phyloP scores from a whole-genome alignment of 2,797 vertebrate genomes.

The Chaenodraco wilsoni region DNA sequence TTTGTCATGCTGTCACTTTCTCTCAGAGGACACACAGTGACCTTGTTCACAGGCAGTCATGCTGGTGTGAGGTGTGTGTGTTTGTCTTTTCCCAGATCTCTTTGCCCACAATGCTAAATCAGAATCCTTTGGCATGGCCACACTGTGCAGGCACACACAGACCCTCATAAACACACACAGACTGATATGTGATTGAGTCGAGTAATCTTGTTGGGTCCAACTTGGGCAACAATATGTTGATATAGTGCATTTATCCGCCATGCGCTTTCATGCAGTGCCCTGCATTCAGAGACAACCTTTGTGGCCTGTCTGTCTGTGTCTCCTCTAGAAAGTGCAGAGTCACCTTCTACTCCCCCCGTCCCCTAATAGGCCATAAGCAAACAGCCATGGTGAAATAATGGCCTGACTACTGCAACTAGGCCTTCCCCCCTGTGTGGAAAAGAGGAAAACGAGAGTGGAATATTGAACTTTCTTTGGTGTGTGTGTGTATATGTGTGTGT shows the following conservation, averaged over 20 bases:
- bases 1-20: slow-evolving; percentile 79
- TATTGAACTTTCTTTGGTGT: slow-evolving; percentile 66
- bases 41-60: slow-evolving; percentile 73
- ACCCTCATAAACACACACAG: neutral
- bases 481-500: slow-evolving; percentile 34
- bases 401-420: slow-evolving; percentile 62
- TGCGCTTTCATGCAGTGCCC: slow-evolving; percentile 20
- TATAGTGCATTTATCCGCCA: slow-evolving; percentile 6
- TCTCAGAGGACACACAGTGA: slow-evolving; percentile 72
- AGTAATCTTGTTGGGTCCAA: slow-evolving; percentile 1
- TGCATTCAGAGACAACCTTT: slow-evolving; percentile 17
- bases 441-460: slow-evolving; percentile 72
- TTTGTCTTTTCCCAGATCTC: neutral
- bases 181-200: neutral
- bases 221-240: slow-evolving; percentile 14
- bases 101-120: slow-evolving; percentile 26
- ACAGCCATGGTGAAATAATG: slow-evolving; percentile 71
- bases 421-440: slow-evolving; percentile 64
- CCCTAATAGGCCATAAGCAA: slow-evolving; percentile 70
- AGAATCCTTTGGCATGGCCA: slow-evolving; percentile 2
- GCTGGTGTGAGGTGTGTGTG: slow-evolving; percentile 23
- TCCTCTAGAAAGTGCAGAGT: slow-evolving; percentile 58
- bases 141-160: neutral
- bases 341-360: slow-evolving; percentile 52
- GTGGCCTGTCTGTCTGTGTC: slow-evolving; percentile 29